Conservation (phyloP, 1,140 invertebrate species). For the Brachionus paranguensis region DNA sequence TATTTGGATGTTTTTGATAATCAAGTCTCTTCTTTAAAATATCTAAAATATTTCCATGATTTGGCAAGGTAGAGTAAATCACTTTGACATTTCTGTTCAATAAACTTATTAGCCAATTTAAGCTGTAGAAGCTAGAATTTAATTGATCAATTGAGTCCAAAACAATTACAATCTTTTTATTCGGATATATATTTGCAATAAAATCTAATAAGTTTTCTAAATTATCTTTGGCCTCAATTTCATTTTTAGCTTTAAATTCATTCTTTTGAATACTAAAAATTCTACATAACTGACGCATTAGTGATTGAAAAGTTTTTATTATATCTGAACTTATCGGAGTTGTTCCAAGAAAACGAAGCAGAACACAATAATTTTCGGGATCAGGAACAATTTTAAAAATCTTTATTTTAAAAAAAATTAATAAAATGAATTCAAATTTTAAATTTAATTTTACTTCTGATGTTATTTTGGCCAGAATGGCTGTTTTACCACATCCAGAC, state of each 20-base stretch:
- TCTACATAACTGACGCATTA: neutral
- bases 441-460: neutral
- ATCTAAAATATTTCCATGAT: conserved; percentile 34
- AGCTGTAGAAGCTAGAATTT: conserved; percentile 43
- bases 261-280: neutral
- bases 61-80: conserved; percentile 46
- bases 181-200: conserved; percentile 41
- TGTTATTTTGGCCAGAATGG: conserved; percentile 25
- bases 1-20: neutral
- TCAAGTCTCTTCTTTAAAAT: neutral
- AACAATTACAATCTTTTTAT: conserved; percentile 46
- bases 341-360: conserved; percentile 11
- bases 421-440: neutral
- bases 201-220: neutral
- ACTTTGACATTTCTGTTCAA: conserved; percentile 49
- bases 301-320: neutral
- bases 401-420: neutral
- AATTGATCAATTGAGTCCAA: conserved; percentile 50
- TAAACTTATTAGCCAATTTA: conserved; percentile 49
- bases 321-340: neutral
- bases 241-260: neutral
- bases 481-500: conserved; percentile 40
- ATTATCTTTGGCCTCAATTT: neutral
- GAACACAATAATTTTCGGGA: neutral
- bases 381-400: conserved; percentile 1